Evolutionary conservation across 2,888 invertebrate species (phyloP), one percentile per base, ranked within the genome.

Genomic region (Idaea biselata): DNA sequence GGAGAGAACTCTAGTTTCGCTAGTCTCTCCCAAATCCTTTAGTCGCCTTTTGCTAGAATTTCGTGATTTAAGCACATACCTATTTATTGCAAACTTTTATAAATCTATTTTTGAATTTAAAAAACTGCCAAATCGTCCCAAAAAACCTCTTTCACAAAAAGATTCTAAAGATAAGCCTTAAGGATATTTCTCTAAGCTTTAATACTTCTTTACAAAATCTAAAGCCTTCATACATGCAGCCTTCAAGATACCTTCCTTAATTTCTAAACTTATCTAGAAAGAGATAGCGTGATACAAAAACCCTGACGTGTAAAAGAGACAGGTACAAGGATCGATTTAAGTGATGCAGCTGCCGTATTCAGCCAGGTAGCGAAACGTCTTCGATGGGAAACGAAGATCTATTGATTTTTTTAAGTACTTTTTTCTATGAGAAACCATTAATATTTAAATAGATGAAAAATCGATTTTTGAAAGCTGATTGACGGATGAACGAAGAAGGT

Each of bases 331-430:
- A 88, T 88, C 87, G 87, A 82, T 86, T 87, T 87, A 85, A 88
- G 70, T 79, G 71, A 73, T 70, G 81, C 91, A 91, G 91, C 91
- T 90, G 91, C 82, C 79, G 74, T 70, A 71, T 79, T 75, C 77
- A 63, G 66, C 78, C 85, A 91, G 91, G 90, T 91, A 91, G 88
- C 78, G 64, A 77, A 73, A 73, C 73, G 75, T 77, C 78, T 72
- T 79, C 73, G 75, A 79, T 82, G 81, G 75, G 83, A 83, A 80
- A 78, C 82, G 80, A 77, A 81, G 80, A 67, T 72, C 82, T 81
- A 79, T 83, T 81, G 73, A 78, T 78, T 79, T 79, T 82, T 85
- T 77, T 68, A 71, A 72, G 64, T 64, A 64, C 69, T 80, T 80
- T 79, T 79, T 75, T 68, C 61, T 33, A 64, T 63, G 65, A 59